These are phyloP conservation scores for Microcebus lehilahytsara DNA, from an alignment of 2,113 vertebrate species.

Conservation along the genomic window DNA sequence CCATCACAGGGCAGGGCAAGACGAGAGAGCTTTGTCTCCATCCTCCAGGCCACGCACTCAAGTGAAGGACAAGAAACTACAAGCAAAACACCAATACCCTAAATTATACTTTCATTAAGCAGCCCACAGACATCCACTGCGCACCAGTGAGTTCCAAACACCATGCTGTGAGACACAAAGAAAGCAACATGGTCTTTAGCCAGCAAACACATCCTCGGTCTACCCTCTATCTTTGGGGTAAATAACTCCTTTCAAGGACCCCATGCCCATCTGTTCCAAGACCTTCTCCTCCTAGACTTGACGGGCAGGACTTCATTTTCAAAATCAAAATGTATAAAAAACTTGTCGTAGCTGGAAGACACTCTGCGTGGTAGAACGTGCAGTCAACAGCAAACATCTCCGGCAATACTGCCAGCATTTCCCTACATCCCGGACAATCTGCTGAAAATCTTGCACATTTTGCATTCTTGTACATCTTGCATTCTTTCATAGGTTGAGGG, in stretches of 20 bases:
- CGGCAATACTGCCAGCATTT: background rate
- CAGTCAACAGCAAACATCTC: background rate
- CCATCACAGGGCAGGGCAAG: background rate
- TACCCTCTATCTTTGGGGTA: background rate
- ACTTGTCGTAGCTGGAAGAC: background rate
- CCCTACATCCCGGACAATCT: conserved; percentile 8
- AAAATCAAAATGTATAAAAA: background rate
- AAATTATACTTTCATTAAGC: background rate
- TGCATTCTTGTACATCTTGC: background rate
- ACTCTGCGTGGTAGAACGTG: background rate
- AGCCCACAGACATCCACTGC: background rate
- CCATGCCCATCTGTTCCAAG: background rate
- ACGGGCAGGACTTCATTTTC: background rate
- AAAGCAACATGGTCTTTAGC: fast-evolving
- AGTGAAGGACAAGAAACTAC: background rate
- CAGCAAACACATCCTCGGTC: background rate
- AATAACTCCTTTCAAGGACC: background rate
- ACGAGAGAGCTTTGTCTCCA: background rate
- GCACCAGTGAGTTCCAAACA: background rate
- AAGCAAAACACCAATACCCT: background rate
- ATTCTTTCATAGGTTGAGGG: background rate
- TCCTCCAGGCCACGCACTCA: background rate
- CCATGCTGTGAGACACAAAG: fast-evolving
- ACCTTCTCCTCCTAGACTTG: background rate
- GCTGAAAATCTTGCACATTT: conserved; percentile 16